These are phyloP conservation scores for Ciconia maguari DNA, from an alignment of 2,113 vertebrate species.

Conservation along the genomic window DNA sequence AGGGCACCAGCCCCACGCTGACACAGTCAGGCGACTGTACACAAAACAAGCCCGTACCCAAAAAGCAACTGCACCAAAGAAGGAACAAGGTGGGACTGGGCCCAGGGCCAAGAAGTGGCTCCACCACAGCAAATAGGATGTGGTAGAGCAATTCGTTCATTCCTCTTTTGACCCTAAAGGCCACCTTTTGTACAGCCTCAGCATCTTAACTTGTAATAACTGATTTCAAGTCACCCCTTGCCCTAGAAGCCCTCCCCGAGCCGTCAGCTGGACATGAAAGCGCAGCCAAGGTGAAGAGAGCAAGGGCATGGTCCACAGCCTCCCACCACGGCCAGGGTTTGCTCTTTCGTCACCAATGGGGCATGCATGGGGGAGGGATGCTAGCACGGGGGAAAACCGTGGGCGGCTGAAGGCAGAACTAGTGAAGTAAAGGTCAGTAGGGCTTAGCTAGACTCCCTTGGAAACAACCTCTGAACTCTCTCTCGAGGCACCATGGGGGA, in stretches of 20 bases:
- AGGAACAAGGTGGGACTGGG: not conserved
- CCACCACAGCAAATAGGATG: not conserved
- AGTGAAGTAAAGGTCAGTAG: slow-evolving; percentile 12
- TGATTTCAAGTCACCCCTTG: not conserved
- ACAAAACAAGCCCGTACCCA: not conserved
- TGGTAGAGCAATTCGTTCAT: not conserved
- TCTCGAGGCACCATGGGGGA: not conserved
- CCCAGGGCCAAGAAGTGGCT: not conserved
- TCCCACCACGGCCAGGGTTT: not conserved
- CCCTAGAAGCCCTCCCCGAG: not conserved
- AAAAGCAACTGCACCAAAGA: not conserved
- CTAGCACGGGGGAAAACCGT: fast-evolving
- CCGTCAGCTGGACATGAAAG: not conserved
- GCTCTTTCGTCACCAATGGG: not conserved
- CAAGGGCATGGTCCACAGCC: not conserved
- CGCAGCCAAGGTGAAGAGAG: not conserved
- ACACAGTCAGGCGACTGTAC: fast-evolving
- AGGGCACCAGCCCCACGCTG: not conserved
- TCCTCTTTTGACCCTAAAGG: not conserved
- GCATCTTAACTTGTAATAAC: not conserved
- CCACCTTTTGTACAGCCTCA: not conserved
- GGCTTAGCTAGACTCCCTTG: not conserved
- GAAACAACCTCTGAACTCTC: slow-evolving; percentile 9
- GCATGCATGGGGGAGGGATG: not conserved
- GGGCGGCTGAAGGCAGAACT: not conserved